phyloP scores from a whole-genome alignment of 2,888 invertebrate genomes.

The Heliconius hortense region DNA sequence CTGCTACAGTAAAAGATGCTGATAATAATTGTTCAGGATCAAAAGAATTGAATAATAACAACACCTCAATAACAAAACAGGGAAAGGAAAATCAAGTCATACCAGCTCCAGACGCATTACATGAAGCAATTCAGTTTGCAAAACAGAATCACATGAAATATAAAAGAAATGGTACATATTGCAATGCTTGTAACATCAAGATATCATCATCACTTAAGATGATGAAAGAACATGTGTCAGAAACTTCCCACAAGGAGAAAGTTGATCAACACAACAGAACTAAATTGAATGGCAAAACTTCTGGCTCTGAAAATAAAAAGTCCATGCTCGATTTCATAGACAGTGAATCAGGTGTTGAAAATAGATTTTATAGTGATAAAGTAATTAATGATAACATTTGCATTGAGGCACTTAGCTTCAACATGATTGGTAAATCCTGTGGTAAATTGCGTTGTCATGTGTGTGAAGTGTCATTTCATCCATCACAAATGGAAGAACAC shows the following conservation, averaged over 20 bases:
- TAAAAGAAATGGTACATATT: constrained; percentile 46
- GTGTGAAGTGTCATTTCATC: constrained; percentile 42
- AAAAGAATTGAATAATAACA: not conserved
- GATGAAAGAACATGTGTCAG: constrained; percentile 54
- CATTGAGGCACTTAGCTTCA: constrained; percentile 42
- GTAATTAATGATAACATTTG: constrained; percentile 51
- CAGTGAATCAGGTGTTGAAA: not conserved
- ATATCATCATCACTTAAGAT: constrained; percentile 47
- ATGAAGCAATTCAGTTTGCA: constrained; percentile 43
- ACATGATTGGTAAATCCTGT: constrained; percentile 41
- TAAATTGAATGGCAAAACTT: not conserved
- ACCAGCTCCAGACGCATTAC: constrained; percentile 23
- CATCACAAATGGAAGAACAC: constrained; percentile 28
- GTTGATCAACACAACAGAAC: not conserved
- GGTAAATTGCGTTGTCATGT: constrained; percentile 45
- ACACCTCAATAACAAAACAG: not conserved
- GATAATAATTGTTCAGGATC: not conserved
- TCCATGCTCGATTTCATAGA: constrained; percentile 20
- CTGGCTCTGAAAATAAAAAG: constrained; percentile 7
- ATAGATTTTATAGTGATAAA: not conserved
- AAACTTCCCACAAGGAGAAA: constrained; percentile 48
- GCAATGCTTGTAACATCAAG: constrained; percentile 47
- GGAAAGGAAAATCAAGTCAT: constrained; percentile 14
- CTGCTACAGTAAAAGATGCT: not conserved
- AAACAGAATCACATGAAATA: constrained; percentile 48